Conservation (phyloP, 2,797 vertebrate species). For the Gadopsis marmoratus region DNA sequence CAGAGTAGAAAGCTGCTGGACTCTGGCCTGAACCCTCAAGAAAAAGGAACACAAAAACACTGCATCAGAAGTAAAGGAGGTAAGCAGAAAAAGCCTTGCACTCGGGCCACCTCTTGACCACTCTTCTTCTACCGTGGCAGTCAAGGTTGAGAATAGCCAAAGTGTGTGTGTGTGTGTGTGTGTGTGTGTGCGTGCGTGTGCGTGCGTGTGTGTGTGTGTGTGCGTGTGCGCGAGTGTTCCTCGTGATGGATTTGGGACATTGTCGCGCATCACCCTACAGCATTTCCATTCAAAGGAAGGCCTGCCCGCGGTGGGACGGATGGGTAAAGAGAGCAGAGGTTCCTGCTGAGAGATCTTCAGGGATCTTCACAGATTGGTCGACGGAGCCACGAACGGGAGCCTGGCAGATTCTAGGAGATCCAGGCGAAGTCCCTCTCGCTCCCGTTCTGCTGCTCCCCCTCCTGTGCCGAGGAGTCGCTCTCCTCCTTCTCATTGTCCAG, state of each 20-base stretch:
- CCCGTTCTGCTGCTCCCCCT: slow-evolving; percentile 88
- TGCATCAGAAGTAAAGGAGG: slow-evolving; percentile 83
- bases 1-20: slow-evolving; percentile 73
- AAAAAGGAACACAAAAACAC: slow-evolving; percentile 76
- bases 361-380: slow-evolving; percentile 74
- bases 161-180: slow-evolving; percentile 51
- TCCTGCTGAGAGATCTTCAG: slow-evolving; percentile 71
- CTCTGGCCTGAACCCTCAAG: slow-evolving; percentile 73
- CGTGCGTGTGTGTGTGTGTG: slow-evolving; percentile 32
- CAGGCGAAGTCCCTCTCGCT: slow-evolving; percentile 95
- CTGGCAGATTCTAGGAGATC: slow-evolving; percentile 90
- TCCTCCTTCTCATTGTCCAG: slow-evolving; percentile 93
- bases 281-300: slow-evolving; percentile 74
- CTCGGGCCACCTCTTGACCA: slow-evolving; percentile 61
- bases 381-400: slow-evolving; percentile 44
- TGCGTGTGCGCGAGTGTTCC: slow-evolving; percentile 41
- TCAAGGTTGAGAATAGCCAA: slow-evolving; percentile 67
- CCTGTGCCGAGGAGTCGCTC: slow-evolving; percentile 91
- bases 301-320: slow-evolving; percentile 64
- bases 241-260: slow-evolving; percentile 72
- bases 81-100: slow-evolving; percentile 78
- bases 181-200: slow-evolving; percentile 42
- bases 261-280: slow-evolving; percentile 75
- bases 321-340: slow-evolving; percentile 77
- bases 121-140: slow-evolving; percentile 74